A percentile compares a stretch with the other conserved stretches of the same genome.
Conservation (phyloP, 2,113 vertebrate genomes). For the Alexandromys fortis region DNA sequence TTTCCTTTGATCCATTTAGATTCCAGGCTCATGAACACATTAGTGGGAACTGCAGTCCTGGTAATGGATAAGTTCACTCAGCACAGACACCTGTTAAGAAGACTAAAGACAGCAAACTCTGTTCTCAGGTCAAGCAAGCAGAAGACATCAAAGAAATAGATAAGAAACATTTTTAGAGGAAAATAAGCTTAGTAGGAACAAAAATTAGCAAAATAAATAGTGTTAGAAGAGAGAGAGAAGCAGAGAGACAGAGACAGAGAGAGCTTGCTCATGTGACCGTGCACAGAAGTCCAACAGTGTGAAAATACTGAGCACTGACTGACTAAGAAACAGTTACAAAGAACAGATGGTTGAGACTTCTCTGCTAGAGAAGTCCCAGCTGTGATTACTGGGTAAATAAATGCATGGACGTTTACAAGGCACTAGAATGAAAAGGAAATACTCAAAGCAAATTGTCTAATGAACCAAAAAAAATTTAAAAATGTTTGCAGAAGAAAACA, state of each 20-base stretch:
- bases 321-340: neutral
- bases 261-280: neutral
- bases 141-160: neutral
- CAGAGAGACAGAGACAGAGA: too few relatives aligned
- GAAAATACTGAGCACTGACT: neutral
- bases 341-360: neutral
- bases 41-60: neutral
- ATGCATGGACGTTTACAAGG: neutral
- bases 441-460: neutral
- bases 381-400: neutral
- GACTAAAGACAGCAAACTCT: neutral
- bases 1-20: constrained; percentile 44
- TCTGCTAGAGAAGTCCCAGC: neutral
- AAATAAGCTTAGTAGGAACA: neutral
- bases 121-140: neutral
- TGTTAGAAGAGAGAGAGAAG: neutral
- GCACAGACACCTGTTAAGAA: neutral
- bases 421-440: neutral
- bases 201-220: neutral
- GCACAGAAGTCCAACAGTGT: neutral
- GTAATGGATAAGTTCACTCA: constrained; percentile 7
- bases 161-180: neutral
- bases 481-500: neutral
- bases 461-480: neutral
- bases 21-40: constrained; percentile 33